These are phyloP conservation scores for Opisthograptis luteolata DNA, from an alignment of 2,888 invertebrate species.

Conservation along the genomic window DNA sequence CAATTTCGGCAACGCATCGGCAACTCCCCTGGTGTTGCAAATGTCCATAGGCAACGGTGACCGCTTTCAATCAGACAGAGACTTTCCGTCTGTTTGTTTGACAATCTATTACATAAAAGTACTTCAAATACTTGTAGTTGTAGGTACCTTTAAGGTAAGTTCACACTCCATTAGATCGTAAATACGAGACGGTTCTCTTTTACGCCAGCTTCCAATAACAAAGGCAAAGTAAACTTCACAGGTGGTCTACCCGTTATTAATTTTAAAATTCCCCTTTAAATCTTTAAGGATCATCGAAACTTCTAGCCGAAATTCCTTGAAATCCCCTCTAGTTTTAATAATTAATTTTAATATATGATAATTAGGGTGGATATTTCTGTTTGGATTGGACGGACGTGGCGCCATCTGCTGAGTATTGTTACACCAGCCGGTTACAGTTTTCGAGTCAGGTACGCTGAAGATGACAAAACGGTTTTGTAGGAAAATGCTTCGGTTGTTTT, in stretches of 20 bases:
- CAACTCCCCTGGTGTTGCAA: too few species aligned
- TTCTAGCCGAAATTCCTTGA: conserved; percentile 46
- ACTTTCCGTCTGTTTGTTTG: too few species aligned
- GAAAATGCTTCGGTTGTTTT: neutral
- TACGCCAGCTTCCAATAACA: neutral
- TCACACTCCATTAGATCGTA: too few species aligned
- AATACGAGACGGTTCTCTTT: neutral
- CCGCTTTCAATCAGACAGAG: too few species aligned
- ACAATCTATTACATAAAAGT: too few species aligned
- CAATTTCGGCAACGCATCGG: too few species aligned
- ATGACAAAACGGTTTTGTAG: conserved; percentile 7
- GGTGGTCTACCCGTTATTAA: conserved; percentile 27
- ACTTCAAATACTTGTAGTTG: neutral
- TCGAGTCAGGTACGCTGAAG: conserved; percentile 17
- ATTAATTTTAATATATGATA: conserved; percentile 75
- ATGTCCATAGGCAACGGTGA: too few species aligned
- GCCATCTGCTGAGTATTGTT: conserved; percentile 50
- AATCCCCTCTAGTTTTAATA: conserved; percentile 52
- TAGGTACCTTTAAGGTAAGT: too few species aligned
- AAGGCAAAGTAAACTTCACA: conserved; percentile 9
- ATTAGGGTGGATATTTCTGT: conserved; percentile 55
- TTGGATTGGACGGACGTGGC: conserved; percentile 52
- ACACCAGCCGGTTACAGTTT: conserved; percentile 30
- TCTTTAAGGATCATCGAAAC: conserved; percentile 40
- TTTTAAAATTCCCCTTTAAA: conserved; percentile 32